Evolutionary conservation across 2,113 vertebrate species (phyloP), one percentile per base, ranked within the genome.

Genomic region (Sarotherodon lohbergeri): DNA sequence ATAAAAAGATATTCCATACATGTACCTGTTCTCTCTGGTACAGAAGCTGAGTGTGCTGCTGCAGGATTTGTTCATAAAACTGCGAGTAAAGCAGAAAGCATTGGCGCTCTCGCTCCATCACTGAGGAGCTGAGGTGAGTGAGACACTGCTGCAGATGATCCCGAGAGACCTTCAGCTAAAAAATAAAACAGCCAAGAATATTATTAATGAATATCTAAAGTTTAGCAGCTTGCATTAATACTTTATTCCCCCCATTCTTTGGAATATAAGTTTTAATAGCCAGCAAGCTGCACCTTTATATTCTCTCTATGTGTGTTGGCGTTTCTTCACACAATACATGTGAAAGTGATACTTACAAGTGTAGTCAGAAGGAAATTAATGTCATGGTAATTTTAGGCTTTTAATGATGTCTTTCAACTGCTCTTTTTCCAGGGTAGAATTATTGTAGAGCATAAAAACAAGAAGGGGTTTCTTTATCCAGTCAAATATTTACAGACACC

Each of bases 21-120:
- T 3, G 29, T 87, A 92, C 94, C 88, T 97, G 94, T 56, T 97
- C 95, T 85, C 92, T 97, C 85, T 94, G 94, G 82, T 88, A 78
- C 68, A 98, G 94, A 27, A 95, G 92, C 83, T 19, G 24, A 3
- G 90, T 95, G 4, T 94, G 10, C 19, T 96, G 96, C 63, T 92
- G 95, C 84, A 97, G 90, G 43, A 96, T 89, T 3, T 96, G 96
- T 90, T 97, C 96, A 2, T 96, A 97, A 88, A 96, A 97, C 92
- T 92, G 94, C 2, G 96, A 97, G 78, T 96, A 96, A 46, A 92
- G 93, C 92, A 96, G 91, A 41, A 97, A 97, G 93, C 89, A 95
- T 90, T 94, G 96, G 48, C 54, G 41, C 83, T 97, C 96, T 86
- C 95, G 95, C 46, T 94, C 95, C 92, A 90, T 95, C 88, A 96